Base-by-base conservation (phyloP, 92 coral and sea anemone species). In the Palythoa caribaeorum region DNA sequence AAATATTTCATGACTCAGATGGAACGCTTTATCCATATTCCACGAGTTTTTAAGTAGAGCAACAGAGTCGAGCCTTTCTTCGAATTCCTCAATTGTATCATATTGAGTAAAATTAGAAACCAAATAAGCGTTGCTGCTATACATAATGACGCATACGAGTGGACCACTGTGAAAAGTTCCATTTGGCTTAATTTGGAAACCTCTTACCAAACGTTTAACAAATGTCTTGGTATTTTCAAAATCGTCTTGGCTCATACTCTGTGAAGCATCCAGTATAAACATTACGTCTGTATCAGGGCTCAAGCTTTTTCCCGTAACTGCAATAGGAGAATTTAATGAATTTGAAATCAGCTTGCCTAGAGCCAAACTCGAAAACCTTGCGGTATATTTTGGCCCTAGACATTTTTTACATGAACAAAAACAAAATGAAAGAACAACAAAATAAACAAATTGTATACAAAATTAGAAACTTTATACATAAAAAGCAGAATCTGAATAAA, bases 191-290 rank as follows among this genome's bases (percentile, higher is more conserved):
- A 89, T 88, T 38, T 91, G 84, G 35, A 94, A 88, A 35, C 57
- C 87, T 8, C 68, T 85, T 38, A 78, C 92, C 35, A 90, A 68
- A 10, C 91, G 76, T 51, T 92, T 94, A 1, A 94, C 88, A 36
- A 91, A 84, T 6, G 88, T 89, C 83, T 94, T 94, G 76, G 86
- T 88, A 6, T 65, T 38, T 48, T 59, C 38, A 91, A 78, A 94
- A 68, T 86, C 91, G 5, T 39, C 69, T 44, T 68, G 89, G 38
- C 89, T 69, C 63, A 94, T 94, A 20, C 76, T 68, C 11, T 69
- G 48, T 13, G 97, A 94, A 14, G 97, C 90, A 84, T 94, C 97
- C 92, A 94, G 59, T 20, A 90, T 50, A 68, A 94, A 90, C 0
- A 94, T 90, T 6, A 94, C 85, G 81, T 94, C 97, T 9, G 84